phyloP scores from a whole-genome alignment of 2,113 vertebrate species.

The Arvicanthis niloticus region DNA sequence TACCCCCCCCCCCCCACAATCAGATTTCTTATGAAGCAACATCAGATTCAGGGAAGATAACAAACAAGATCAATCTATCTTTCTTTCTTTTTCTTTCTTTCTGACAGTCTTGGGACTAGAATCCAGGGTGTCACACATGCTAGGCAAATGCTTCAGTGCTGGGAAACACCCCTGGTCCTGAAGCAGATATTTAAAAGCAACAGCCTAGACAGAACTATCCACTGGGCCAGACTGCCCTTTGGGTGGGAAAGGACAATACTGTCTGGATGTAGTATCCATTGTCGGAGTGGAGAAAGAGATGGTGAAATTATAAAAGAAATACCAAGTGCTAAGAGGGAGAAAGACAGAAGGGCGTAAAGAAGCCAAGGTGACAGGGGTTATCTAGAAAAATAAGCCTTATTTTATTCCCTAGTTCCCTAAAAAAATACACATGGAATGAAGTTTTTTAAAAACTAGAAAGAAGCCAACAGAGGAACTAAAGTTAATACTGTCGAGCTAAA shows the following conservation, averaged over 20 bases:
- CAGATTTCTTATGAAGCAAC: conserved; percentile 47
- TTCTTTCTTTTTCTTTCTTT: not conserved
- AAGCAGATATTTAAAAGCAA: not conserved
- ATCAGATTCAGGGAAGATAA: conserved; percentile 42
- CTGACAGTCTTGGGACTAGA: not conserved
- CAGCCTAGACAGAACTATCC: not conserved
- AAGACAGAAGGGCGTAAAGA: not conserved
- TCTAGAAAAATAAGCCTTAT: not conserved
- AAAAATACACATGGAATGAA: not conserved
- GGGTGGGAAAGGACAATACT: not conserved
- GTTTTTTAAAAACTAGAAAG: conserved; percentile 53
- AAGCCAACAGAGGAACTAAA: conserved; percentile 41
- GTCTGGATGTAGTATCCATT: no score
- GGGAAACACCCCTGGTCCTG: not conserved
- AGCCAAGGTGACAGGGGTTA: conserved; percentile 2
- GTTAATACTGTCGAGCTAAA: not conserved
- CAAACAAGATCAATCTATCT: no score
- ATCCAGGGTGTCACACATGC: not conserved
- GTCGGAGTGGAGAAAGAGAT: not conserved
- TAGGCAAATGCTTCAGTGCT: not conserved
- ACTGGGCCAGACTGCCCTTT: not conserved
- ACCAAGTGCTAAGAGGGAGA: not conserved
- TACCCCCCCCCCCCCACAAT: not conserved
- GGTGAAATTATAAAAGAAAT: not conserved
- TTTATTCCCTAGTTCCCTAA: not conserved